phyloP scores from a whole-genome alignment of 2,113 vertebrate genomes.

The Pterocles gutturalis region DNA sequence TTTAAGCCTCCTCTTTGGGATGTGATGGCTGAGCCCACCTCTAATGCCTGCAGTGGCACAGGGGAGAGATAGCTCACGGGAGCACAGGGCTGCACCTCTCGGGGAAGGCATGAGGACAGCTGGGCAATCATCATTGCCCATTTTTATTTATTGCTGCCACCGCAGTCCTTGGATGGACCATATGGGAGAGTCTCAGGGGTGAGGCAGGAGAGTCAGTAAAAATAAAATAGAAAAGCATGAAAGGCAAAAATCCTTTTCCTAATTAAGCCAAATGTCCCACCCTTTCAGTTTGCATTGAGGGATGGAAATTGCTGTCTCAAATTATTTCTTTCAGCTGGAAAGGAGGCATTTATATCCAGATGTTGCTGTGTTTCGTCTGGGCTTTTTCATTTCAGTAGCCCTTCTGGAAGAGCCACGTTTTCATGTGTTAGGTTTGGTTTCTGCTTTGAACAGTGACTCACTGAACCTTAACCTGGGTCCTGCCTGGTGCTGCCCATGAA shows the following conservation, averaged over 20 bases:
- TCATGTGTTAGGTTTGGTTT: neutral
- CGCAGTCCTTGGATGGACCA: neutral
- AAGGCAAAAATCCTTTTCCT: neutral
- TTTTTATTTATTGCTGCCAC: conserved; percentile 65
- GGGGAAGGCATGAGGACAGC: neutral
- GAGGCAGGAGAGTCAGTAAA: neutral
- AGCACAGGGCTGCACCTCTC: neutral
- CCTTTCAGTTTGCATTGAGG: neutral
- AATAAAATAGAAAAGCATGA: neutral
- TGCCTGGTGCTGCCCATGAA: neutral
- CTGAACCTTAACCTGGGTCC: neutral
- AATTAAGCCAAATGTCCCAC: neutral
- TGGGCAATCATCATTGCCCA: conserved; percentile 45
- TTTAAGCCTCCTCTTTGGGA: neutral
- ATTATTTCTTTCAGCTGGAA: neutral
- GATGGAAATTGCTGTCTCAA: neutral
- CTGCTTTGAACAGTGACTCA: neutral
- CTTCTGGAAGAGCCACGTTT: neutral
- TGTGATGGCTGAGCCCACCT: neutral
- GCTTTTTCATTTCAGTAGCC: neutral
- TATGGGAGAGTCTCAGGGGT: neutral
- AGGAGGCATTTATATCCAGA: neutral
- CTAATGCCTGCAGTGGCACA: neutral
- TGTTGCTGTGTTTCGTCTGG: neutral
- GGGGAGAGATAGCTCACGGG: conserved; percentile 50